Conservation (phyloP, 1,140 invertebrate genomes). For the Diprion similis region DNA sequence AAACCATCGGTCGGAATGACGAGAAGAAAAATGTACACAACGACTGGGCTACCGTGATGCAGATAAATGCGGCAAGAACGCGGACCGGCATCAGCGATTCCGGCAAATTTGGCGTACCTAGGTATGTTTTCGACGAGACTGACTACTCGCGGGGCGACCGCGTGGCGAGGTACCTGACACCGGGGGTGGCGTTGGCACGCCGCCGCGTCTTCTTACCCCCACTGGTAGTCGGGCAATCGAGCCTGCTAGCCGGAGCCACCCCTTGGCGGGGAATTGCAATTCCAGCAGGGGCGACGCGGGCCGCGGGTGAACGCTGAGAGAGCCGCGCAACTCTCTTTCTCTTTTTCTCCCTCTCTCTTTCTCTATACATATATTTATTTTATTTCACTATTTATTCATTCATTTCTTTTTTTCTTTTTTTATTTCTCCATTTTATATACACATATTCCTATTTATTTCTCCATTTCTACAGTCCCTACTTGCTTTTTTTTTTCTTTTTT, state of each 20-base stretch:
- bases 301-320: background rate
- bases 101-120: background rate
- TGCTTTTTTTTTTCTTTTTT: too few relatives aligned
- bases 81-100: background rate
- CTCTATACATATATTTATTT: too few relatives aligned
- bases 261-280: background rate
- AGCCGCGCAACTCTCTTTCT: background rate
- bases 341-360: conserved; percentile 10
- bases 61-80: background rate
- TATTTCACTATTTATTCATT: too few relatives aligned
- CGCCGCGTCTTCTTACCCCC: conserved; percentile 34
- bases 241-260: conserved; percentile 12
- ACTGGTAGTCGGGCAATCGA: conserved; percentile 8
- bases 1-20: too few relatives aligned
- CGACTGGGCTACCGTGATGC: too few relatives aligned
- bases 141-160: conserved; percentile 41
- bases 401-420: too few relatives aligned
- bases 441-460: too few relatives aligned
- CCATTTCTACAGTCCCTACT: too few relatives aligned
- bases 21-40: too few relatives aligned
- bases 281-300: background rate
- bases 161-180: conserved; percentile 51
- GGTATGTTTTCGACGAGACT: conserved; percentile 49
- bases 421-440: too few relatives aligned
- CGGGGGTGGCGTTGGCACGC: conserved; percentile 40